Evolutionary conservation across 2,113 vertebrate species (phyloP).

Genomic region (Geococcyx californianus): DNA sequence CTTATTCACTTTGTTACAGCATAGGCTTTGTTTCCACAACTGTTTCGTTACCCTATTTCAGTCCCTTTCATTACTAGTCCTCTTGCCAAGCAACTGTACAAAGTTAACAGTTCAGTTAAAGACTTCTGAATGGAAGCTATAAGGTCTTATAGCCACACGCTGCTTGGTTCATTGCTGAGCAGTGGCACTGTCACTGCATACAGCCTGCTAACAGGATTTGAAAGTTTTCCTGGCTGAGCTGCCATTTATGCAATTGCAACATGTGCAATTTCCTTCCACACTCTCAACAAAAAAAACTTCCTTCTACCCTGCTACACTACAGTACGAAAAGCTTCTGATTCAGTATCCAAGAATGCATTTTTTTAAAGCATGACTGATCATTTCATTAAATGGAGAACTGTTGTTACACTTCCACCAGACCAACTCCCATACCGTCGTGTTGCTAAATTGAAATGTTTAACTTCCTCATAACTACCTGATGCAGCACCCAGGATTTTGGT

Average conservation of each 20-base stretch:
- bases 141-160: neutral
- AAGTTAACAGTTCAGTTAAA: neutral
- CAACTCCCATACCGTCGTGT: rapidly evolving
- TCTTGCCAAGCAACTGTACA: neutral
- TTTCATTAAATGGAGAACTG: neutral
- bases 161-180: neutral
- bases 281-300: neutral
- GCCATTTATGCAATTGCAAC: neutral
- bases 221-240: neutral
- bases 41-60: neutral
- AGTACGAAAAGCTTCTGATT: neutral
- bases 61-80: neutral
- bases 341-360: neutral
- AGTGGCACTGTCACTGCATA: neutral
- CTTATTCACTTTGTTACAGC: neutral
- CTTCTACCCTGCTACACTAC: neutral
- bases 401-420: neutral
- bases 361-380: neutral
- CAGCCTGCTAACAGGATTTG: neutral
- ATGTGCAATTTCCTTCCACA: neutral
- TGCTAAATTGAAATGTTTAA: rapidly evolving
- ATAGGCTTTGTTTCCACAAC: neutral
- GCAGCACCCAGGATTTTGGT: neutral
- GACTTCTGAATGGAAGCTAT: neutral
- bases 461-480: neutral